Percentiles rank a stretch among this genome's conserved stretches.
Evolutionary conservation across 2,113 vertebrate species (phyloP).

Genomic region (Pollimyrus isidori): DNA sequence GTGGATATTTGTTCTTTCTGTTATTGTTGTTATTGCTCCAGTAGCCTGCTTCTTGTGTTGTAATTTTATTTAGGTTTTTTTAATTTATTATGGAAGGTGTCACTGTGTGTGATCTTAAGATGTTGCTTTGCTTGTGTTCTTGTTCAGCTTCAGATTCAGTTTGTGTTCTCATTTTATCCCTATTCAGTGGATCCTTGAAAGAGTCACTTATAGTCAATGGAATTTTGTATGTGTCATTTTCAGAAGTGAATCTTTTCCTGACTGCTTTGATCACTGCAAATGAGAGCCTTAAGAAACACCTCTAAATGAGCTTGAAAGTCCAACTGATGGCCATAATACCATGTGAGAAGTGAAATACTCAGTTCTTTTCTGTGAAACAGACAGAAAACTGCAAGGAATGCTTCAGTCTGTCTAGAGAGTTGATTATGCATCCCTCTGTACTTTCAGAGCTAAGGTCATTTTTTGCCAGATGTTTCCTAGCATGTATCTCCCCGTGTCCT

Average conservation of each 20-base stretch:
- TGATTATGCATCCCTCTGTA: neutral
- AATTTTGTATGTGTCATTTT: neutral
- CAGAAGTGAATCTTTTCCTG: neutral
- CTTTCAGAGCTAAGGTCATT: neutral
- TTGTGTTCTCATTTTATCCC: neutral
- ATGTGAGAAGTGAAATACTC: neutral
- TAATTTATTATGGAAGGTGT: neutral
- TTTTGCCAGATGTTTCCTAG: neutral
- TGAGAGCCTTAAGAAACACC: neutral
- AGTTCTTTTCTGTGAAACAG: neutral
- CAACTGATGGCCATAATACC: neutral
- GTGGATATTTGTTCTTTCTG: neutral
- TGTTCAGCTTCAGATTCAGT: neutral
- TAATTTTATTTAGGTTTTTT: neutral
- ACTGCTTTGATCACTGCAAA: neutral
- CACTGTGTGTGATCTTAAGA: neutral
- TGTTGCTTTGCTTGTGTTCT: neutral
- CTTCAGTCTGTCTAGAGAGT: neutral
- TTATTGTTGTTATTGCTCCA: constrained; percentile 7
- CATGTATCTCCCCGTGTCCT: neutral
- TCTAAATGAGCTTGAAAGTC: neutral
- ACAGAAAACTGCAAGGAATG: neutral
- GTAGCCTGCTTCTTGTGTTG: neutral
- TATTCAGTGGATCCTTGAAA: neutral
- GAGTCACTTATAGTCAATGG: neutral